Conservation (phyloP, 1,140 invertebrate species). For the Oryctes rhinoceros region DNA sequence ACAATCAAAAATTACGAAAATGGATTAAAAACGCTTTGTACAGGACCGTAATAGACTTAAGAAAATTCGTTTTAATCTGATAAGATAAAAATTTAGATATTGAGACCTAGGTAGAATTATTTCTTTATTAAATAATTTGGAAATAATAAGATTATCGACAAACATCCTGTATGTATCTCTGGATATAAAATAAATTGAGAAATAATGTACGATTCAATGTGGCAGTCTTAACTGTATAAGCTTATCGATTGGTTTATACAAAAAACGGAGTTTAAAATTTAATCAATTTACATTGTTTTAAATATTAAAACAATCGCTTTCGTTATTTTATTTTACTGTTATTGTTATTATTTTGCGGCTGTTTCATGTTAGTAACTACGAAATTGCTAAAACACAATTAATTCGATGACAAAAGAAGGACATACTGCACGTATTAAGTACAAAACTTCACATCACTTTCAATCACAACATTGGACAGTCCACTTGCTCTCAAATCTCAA, state of each 20-base stretch:
- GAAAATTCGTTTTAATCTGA: no score
- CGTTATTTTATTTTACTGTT: not conserved
- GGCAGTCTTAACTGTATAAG: not conserved
- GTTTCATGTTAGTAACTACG: not conserved
- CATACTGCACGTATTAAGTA: not conserved
- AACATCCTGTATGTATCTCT: no score
- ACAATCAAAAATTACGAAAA: no score
- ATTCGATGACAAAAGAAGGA: not conserved
- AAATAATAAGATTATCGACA: no score
- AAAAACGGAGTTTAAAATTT: not conserved
- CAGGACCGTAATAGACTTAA: no score
- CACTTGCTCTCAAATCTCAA: conserved; percentile 6
- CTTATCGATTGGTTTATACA: not conserved
- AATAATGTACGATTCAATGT: no score
- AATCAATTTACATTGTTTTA: not conserved
- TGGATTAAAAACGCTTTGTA: no score
- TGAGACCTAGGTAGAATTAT: no score
- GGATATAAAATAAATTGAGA: no score
- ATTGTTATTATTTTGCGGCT: not conserved
- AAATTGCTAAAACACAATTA: conserved; percentile 32
- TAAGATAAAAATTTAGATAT: no score
- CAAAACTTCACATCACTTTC: not conserved
- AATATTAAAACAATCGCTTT: conserved; percentile 18
- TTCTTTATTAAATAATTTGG: no score
- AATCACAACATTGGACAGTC: conserved; percentile 5